Conservation (phyloP, 2,113 vertebrate species). For the Emydocephalus ijimae region DNA sequence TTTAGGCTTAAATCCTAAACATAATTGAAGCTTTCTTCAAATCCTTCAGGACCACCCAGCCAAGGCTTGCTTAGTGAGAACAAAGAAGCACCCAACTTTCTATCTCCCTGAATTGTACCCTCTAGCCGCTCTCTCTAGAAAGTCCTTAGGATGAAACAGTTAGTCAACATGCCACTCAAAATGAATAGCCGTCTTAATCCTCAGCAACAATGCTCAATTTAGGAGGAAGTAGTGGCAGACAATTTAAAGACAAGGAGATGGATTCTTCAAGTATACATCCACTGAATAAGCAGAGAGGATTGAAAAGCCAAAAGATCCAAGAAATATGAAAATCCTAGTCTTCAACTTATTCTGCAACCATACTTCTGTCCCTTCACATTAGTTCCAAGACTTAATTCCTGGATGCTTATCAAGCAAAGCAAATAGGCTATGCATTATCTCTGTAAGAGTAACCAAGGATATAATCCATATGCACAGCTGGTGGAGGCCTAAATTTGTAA, state of each 20-base stretch:
- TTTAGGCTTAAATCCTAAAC: neutral
- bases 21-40: neutral
- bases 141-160: neutral
- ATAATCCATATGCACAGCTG: neutral
- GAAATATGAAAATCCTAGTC: neutral
- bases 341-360: constrained; percentile 11
- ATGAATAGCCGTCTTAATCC: neutral
- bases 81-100: neutral
- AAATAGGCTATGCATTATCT: constrained; percentile 1
- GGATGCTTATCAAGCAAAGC: constrained; percentile 18
- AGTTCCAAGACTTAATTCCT: constrained; percentile 20
- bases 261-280: neutral
- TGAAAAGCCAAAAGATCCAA: neutral
- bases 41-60: neutral
- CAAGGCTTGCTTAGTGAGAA: neutral
- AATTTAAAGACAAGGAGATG: neutral
- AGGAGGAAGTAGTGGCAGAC: neutral
- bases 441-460: neutral
- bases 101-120: neutral
- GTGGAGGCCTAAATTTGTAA: constrained; percentile 15
- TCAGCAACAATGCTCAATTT: neutral
- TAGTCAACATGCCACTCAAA: neutral
- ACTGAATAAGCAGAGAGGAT: neutral
- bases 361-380: neutral
- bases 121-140: neutral